Conservation (phyloP, 1,140 invertebrate genomes). For the Diploscapter pachys region DNA sequence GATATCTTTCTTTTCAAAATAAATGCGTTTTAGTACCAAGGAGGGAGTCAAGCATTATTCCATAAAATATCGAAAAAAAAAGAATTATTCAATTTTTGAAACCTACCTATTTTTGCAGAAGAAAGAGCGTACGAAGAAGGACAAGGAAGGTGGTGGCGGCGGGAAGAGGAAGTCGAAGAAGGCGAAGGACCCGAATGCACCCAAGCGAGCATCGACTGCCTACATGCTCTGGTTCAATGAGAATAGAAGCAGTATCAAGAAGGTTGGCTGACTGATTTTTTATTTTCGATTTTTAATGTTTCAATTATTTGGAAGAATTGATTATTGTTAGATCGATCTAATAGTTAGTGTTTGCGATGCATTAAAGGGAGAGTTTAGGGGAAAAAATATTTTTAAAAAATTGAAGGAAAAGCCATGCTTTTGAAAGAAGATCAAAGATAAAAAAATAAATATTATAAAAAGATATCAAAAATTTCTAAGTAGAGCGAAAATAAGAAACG, state of each 20-base stretch:
- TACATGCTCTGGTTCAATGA: conserved; percentile 92
- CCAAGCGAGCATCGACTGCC: conserved; percentile 81
- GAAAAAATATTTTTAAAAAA: too few relatives aligned
- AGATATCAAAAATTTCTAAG: too few relatives aligned
- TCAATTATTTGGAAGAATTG: background rate
- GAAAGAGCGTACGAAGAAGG: conserved; percentile 70
- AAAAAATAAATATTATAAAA: too few relatives aligned
- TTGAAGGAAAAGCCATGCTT: too few relatives aligned
- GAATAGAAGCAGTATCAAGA: conserved; percentile 77
- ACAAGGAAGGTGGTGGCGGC: conserved; percentile 72
- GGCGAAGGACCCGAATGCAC: conserved; percentile 80
- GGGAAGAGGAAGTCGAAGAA: conserved; percentile 51
- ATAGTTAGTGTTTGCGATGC: too few relatives aligned
- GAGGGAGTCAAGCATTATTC: too few relatives aligned
- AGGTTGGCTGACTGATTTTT: conserved; percentile 36
- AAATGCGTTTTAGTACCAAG: too few relatives aligned
- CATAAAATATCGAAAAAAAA: background rate
- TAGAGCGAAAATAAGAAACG: too few relatives aligned
- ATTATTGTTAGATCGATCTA: too few relatives aligned
- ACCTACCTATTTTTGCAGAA: conserved; percentile 44
- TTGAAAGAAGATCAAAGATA: too few relatives aligned
- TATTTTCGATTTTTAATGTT: too few relatives aligned
- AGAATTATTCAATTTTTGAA: conserved; percentile 24
- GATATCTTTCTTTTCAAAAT: background rate
- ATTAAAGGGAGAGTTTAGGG: too few relatives aligned